Percentiles rank a stretch among this genome's conserved stretches.
Conservation (phyloP, 1,140 invertebrate genomes). For the Drosophila azteca region DNA sequence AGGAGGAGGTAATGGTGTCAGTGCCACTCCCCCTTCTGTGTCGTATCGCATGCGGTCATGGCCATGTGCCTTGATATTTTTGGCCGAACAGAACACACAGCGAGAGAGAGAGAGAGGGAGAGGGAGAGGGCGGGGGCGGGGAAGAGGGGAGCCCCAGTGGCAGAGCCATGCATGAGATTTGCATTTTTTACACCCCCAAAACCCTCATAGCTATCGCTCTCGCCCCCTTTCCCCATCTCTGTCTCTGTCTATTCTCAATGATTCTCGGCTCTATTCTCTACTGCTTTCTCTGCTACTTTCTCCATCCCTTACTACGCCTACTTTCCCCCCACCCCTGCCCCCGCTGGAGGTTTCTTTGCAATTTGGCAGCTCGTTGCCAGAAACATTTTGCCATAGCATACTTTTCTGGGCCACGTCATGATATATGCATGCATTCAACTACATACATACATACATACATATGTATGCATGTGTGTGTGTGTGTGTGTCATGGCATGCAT, state of each 20-base stretch:
- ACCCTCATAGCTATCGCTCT: too few relatives aligned
- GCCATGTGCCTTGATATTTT: slow-evolving; percentile 64
- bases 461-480: slow-evolving; percentile 25
- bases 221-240: neutral
- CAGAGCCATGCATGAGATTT: slow-evolving; percentile 78
- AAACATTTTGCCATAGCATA: slow-evolving; percentile 67
- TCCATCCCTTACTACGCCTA: too few relatives aligned
- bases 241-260: neutral
- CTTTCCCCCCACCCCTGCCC: slow-evolving; percentile 8
- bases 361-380: slow-evolving; percentile 59
- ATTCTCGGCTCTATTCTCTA: slow-evolving; percentile 4
- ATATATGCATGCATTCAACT: slow-evolving; percentile 45
- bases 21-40: slow-evolving; percentile 5
- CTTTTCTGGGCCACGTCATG: slow-evolving; percentile 72
- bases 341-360: slow-evolving; percentile 46
- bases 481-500: slow-evolving; percentile 26
- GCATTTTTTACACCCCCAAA: slow-evolving; percentile 64
- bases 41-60: slow-evolving; percentile 58
- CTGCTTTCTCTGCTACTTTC: slow-evolving; percentile 1
- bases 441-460: neutral
- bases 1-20: slow-evolving; percentile 32
- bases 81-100: slow-evolving; percentile 42
- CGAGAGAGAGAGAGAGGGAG: too few relatives aligned
- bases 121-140: too few relatives aligned
- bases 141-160: slow-evolving; percentile 23